Percentiles rank a stretch among this genome's conserved stretches.
phyloP scores from a whole-genome alignment of 2,888 invertebrate species.

The Diaphora mendica region DNA sequence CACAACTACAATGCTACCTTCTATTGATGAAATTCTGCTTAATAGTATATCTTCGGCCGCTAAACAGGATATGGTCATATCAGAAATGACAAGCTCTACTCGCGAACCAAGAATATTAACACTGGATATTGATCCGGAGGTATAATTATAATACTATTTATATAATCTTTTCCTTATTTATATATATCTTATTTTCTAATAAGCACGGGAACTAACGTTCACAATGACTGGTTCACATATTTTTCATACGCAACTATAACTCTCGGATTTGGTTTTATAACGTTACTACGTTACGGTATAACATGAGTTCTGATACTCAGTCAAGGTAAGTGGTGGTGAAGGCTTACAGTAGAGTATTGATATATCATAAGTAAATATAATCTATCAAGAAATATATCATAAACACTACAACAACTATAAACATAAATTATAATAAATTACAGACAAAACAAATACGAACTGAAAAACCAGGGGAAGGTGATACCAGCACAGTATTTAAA shows the following conservation, averaged over 20 bases:
- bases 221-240: constrained; percentile 41
- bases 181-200: constrained; percentile 50
- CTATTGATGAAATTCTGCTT: constrained; percentile 87
- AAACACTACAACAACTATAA: constrained; percentile 30
- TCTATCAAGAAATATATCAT: constrained; percentile 18
- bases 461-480: constrained; percentile 78
- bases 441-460: constrained; percentile 86
- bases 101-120: constrained; percentile 86
- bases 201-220: constrained; percentile 43
- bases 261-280: constrained; percentile 47
- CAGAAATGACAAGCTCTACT: constrained; percentile 83
- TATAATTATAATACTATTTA: constrained; percentile 78
- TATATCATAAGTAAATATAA: constrained; percentile 20
- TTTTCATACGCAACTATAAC: constrained; percentile 47
- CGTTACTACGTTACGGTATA: constrained; percentile 32
- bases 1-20: constrained; percentile 86
- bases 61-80: constrained; percentile 87
- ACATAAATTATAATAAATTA: constrained; percentile 60
- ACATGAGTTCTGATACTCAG: constrained; percentile 29
- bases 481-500: constrained; percentile 77
- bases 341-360: constrained; percentile 48
- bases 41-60: constrained; percentile 87
- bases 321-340: constrained; percentile 78
- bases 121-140: constrained; percentile 88
- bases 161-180: constrained; percentile 58